phyloP scores from a whole-genome alignment of 2,888 invertebrate species.

The Ephialtes manifestator region DNA sequence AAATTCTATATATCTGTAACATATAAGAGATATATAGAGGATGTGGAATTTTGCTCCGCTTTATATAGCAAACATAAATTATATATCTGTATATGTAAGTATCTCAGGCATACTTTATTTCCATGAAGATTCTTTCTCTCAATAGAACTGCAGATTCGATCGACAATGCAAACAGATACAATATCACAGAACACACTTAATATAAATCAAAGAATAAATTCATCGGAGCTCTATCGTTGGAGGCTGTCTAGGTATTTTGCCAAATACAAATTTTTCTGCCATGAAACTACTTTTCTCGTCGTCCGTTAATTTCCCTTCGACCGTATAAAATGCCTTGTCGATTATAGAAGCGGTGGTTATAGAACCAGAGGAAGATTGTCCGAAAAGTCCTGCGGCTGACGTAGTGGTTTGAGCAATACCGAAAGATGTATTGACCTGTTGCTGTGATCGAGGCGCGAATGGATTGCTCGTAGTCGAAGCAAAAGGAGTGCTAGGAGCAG shows the following conservation, averaged over 20 bases:
- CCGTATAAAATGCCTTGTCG: slow-evolving; percentile 79
- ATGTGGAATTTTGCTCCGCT: too few relatives aligned
- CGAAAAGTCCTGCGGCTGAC: slow-evolving; percentile 69
- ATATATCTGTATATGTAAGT: too few relatives aligned
- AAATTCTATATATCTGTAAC: too few relatives aligned
- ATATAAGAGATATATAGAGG: too few relatives aligned
- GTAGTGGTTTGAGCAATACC: slow-evolving; percentile 59
- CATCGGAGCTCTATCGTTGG: slow-evolving; percentile 82
- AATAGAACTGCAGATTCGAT: slow-evolving; percentile 19
- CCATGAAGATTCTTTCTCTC: neutral
- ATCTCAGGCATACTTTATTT: too few relatives aligned
- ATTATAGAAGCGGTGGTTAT: slow-evolving; percentile 67
- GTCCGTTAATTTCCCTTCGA: slow-evolving; percentile 79
- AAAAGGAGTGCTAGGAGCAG: slow-evolving; percentile 59
- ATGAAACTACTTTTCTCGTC: slow-evolving; percentile 80
- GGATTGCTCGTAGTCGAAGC: slow-evolving; percentile 65
- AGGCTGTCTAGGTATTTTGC: slow-evolving; percentile 81
- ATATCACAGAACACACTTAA: slow-evolving; percentile 58
- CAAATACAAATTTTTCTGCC: slow-evolving; percentile 78
- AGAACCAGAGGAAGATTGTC: slow-evolving; percentile 72
- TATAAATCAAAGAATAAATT: slow-evolving; percentile 39
- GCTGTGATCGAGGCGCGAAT: slow-evolving; percentile 63
- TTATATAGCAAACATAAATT: too few relatives aligned
- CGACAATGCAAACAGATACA: slow-evolving; percentile 32
- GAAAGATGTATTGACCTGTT: slow-evolving; percentile 67